These are phyloP conservation scores for Eulemur coronatus DNA, from an alignment of 2,797 vertebrate species.

Conservation along the genomic window DNA sequence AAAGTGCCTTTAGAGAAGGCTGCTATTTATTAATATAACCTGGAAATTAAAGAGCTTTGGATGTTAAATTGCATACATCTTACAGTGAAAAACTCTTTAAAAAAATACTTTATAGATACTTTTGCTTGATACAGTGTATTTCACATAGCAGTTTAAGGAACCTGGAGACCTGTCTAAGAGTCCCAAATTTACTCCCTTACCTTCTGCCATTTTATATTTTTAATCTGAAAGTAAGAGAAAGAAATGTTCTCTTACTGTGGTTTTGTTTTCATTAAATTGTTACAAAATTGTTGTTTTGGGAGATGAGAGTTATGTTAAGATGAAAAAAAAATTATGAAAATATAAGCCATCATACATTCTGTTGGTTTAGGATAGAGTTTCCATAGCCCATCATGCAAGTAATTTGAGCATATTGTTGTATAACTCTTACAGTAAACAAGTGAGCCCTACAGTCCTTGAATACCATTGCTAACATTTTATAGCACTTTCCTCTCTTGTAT, in stretches of 20 bases:
- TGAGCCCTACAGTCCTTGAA: slow-evolving; percentile 63
- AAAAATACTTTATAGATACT: slow-evolving; percentile 65
- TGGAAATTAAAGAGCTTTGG: slow-evolving; percentile 80
- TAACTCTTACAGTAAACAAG: slow-evolving; percentile 77
- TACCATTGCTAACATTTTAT: slow-evolving; percentile 72
- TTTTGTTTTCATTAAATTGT: slow-evolving; percentile 84
- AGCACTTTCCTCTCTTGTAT: slow-evolving; percentile 74
- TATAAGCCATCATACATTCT: slow-evolving; percentile 76
- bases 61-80: slow-evolving; percentile 80
- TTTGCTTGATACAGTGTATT: slow-evolving; percentile 70
- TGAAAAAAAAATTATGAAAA: slow-evolving; percentile 83
- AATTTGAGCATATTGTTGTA: slow-evolving; percentile 77
- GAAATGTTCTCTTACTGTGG: slow-evolving; percentile 71
- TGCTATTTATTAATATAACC: slow-evolving; percentile 79
- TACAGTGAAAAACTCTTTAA: slow-evolving; percentile 71
- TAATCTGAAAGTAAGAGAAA: slow-evolving; percentile 77
- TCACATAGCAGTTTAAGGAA: slow-evolving; percentile 63
- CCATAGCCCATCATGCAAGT: slow-evolving; percentile 80
- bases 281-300: slow-evolving; percentile 81
- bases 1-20: slow-evolving; percentile 78
- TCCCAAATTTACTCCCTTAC: slow-evolving; percentile 52
- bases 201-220: slow-evolving; percentile 75
- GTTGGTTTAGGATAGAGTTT: slow-evolving; percentile 78
- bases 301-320: slow-evolving; percentile 80
- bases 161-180: slow-evolving; percentile 56